Base-by-base conservation (phyloP, 2,113 vertebrate species). In the Lagopus leucura region DNA sequence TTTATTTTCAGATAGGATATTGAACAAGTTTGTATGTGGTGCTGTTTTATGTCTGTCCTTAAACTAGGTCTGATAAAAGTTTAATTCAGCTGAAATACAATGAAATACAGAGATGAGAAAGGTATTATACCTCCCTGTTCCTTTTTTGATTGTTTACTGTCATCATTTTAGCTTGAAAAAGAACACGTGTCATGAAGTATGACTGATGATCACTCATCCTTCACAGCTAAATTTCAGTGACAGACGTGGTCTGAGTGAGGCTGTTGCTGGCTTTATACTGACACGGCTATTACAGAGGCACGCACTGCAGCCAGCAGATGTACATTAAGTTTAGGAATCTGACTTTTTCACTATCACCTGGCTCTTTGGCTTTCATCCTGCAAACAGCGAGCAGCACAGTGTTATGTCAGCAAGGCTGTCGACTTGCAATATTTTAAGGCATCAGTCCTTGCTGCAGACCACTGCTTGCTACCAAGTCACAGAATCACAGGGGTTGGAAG, bases 221-320 rank as follows among this genome's bases (percentile, higher is more conserved):
- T 74, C 52, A 71, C 63, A 86, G 64, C 27, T 30, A 28, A 36
- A 77, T 77, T 78, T 88, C 55, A 61, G 70, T 0, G 12, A 24
- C 18, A 36, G 30, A 73, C 0, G 0, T 43, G 60, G 48, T 42
- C 40, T 0, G 0, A 88, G 43, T 1, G 7, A 25, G 5, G 32
- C 21, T 45, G 70, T 30, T 6, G 4, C 38, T 12, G 54, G 45
- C 52, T 58, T 30, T 63, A 72, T 67, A 32, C 18, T 13, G 24
- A 21, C 21, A 57, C 2, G 7, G 17, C 48, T 34, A 72, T 0
- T 55, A 40, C 4, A 2, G 54, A 78, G 47, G 38, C 48, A 40
- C 48, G 82, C 48, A 40, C 34, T 86, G 69, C 25, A 88, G 30
- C 66, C 14, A 52, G 2, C 64, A 42, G 69, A 58, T 2, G 1